Conservation (phyloP, 64 coral and sea anemone genomes). For the Stichodactyla mertensii region DNA sequence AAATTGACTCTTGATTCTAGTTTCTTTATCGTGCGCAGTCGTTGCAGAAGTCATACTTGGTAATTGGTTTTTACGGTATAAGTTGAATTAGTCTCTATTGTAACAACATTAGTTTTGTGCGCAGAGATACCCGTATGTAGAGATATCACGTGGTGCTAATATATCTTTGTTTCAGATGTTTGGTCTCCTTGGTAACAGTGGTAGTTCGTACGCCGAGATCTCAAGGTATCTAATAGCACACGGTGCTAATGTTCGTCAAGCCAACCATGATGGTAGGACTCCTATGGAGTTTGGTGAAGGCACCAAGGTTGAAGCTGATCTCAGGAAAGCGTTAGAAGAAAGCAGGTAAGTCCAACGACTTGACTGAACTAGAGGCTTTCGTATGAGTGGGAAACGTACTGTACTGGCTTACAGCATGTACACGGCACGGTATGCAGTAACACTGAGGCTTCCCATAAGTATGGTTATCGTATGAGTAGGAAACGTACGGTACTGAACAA, state of each 20-base stretch:
- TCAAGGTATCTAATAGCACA: too few relatives aligned
- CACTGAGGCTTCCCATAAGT: too few relatives aligned
- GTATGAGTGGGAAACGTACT: too few relatives aligned
- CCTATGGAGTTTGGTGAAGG: conserved; percentile 30
- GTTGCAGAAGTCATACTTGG: too few relatives aligned
- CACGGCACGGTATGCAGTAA: too few relatives aligned
- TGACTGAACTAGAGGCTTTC: too few relatives aligned
- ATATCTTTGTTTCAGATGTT: conserved; percentile 2
- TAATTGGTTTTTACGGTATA: background rate
- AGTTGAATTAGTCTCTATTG: background rate
- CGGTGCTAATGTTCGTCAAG: background rate
- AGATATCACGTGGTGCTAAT: conserved; percentile 28
- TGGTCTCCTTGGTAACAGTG: background rate
- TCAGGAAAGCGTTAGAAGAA: background rate
- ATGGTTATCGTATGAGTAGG: too few relatives aligned
- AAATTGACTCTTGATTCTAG: too few relatives aligned
- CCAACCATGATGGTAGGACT: conserved; percentile 1
- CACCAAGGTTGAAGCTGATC: conserved; percentile 11
- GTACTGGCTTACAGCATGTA: too few relatives aligned
- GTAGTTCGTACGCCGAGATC: background rate
- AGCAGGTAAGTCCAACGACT: background rate
- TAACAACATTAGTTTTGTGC: background rate
- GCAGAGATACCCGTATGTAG: background rate
- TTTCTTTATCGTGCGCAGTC: too few relatives aligned
- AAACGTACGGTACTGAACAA: too few relatives aligned